These are phyloP conservation scores for Drosophila buzzatii DNA, from an alignment of 2,888 invertebrate genomes.

Conservation along the genomic window DNA sequence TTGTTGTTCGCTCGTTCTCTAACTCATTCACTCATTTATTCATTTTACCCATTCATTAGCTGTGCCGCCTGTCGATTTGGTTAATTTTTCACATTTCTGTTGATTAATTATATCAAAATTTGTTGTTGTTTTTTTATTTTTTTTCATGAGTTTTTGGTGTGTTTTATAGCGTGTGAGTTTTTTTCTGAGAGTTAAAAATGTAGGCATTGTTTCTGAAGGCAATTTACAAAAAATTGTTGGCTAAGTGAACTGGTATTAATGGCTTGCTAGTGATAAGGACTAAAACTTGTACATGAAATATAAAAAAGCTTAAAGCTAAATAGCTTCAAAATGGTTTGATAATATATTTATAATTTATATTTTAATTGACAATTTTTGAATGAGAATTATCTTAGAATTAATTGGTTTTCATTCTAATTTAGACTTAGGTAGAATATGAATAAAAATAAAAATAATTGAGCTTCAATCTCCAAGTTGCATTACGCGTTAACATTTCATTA, in stretches of 20 bases:
- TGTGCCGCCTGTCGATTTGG: constrained; percentile 51
- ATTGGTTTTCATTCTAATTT: too few species aligned
- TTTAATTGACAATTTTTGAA: too few species aligned
- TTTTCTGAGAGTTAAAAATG: constrained; percentile 5
- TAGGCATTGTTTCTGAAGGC: constrained; percentile 26
- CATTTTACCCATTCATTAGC: constrained; percentile 67
- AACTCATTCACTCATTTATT: constrained; percentile 21
- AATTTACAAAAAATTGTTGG: constrained; percentile 35
- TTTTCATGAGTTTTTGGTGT: constrained; percentile 6
- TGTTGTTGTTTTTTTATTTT: constrained; percentile 4
- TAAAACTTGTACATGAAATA: too few species aligned
- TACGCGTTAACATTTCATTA: neutral
- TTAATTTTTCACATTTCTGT: constrained; percentile 70
- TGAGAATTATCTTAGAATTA: too few species aligned
- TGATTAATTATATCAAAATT: constrained; percentile 66
- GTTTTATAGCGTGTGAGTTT: constrained; percentile 38
- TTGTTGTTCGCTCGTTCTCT: constrained; percentile 37
- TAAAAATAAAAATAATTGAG: neutral
- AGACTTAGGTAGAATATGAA: too few species aligned
- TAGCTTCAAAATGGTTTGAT: too few species aligned
- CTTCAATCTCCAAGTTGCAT: neutral
- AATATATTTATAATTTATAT: too few species aligned
- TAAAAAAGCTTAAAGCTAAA: too few species aligned
- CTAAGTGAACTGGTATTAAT: constrained; percentile 12
- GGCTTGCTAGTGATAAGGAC: constrained; percentile 10